Base-by-base conservation (phyloP, 2,797 vertebrate genomes). In the Poeciliopsis gracilis region DNA sequence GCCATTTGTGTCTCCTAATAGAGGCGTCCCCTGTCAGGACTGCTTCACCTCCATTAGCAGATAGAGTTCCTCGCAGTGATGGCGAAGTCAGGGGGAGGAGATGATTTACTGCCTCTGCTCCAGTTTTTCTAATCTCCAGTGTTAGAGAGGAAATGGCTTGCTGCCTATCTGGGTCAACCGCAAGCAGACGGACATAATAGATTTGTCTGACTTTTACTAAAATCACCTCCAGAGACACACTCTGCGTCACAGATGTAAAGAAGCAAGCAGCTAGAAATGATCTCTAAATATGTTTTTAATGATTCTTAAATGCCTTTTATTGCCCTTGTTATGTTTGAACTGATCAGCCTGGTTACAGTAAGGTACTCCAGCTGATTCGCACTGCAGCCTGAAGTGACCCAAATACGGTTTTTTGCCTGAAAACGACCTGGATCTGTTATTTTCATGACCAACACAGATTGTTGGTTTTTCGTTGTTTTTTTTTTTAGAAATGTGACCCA, bases 41-140 rank as follows among this genome's bases (percentile, higher is more conserved):
- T 82, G 84, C 92, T 92, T 91, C 92, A 93, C 91, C 91, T 88
- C 90, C 91, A 91, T 92, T 93, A 94, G 89, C 84, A 84, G 87
- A 91, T 84, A 83, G 88, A 89, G 89, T 70, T 89, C 80, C 85
- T 86, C 85, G n/a, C 83, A 76, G 75, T 84, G 90, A 91, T 86
- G 89, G 90, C 77, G 76, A 83, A 90, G 89, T 90, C 91, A 87
- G 84, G 87, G 67, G 82, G 79, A 91, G 88, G 82, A 86, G 86
- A 92, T 93, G 93, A 94, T 94, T 94, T 94, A 94, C 88, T 57
- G 90, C 90, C 88, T 90, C 88, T 87, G 91, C 82, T 92, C 88
- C 89, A 91, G 49, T 93, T 93, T 91, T 91, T 87, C 90, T 92
- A 90, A 91, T 92, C 89, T 91, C 84, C 90, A 82, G 84, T 82